A percentile compares a stretch with the other conserved stretches of the same genome.
phyloP scores from a whole-genome alignment of 1,140 invertebrate species.

The Anastatus disparis region DNA sequence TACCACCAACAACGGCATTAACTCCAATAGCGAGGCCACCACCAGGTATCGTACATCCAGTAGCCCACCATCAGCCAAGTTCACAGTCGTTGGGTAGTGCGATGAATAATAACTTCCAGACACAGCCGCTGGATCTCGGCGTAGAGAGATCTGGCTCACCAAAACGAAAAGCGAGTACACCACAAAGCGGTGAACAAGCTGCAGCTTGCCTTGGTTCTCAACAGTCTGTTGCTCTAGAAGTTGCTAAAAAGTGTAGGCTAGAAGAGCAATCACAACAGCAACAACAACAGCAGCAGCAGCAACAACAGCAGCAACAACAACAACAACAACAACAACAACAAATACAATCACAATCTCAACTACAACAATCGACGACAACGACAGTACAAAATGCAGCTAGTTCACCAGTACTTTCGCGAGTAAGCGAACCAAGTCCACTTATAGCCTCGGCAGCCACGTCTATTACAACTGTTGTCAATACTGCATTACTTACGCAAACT shows the following conservation, averaged over 20 bases:
- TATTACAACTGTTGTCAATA: constrained; percentile 77
- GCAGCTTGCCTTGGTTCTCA: constrained; percentile 49
- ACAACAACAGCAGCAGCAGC: constrained; percentile 22
- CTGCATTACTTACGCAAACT: constrained; percentile 59
- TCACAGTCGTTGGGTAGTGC: constrained; percentile 53
- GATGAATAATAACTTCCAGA: constrained; percentile 66
- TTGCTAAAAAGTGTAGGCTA: constrained; percentile 63
- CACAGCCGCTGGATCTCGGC: constrained; percentile 80
- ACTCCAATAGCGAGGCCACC: constrained; percentile 61
- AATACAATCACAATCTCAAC: no score
- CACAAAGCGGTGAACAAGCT: constrained; percentile 33
- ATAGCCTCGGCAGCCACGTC: constrained; percentile 79
- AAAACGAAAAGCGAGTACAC: constrained; percentile 69
- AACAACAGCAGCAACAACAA: neutral
- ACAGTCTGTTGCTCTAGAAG: constrained; percentile 68
- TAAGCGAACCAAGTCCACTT: constrained; percentile 75
- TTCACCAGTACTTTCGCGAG: constrained; percentile 69
- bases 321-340: no score
- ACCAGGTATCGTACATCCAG: constrained; percentile 55
- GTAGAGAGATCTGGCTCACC: constrained; percentile 69
- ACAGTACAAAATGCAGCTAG: constrained; percentile 41
- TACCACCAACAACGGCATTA: constrained; percentile 61
- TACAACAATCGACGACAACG: neutral
- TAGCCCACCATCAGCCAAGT: constrained; percentile 55
- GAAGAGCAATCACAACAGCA: constrained; percentile 60